Evolutionary conservation across 2,113 vertebrate species (phyloP).

Genomic region (Xiphias gladius): DNA sequence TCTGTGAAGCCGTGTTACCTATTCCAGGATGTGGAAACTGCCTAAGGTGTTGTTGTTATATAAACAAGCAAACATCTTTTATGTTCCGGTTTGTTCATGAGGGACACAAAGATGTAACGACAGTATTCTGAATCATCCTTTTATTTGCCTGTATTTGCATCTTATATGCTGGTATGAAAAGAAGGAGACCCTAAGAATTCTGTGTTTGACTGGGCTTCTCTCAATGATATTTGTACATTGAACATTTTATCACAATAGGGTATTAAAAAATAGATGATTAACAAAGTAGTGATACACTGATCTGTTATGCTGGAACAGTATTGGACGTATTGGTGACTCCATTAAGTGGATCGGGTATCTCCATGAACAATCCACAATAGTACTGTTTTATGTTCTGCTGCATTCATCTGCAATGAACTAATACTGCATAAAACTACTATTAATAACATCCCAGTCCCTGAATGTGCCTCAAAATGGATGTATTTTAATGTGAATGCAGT

Average conservation of each 20-base stretch:
- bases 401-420: neutral
- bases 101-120: slow-evolving; percentile 1
- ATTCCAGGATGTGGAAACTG: slow-evolving; percentile 36
- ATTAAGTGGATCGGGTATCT: neutral
- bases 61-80: slow-evolving; percentile 32
- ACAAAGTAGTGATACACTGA: neutral
- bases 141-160: slow-evolving; percentile 2
- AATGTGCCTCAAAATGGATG: neutral
- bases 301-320: neutral
- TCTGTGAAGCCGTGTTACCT: slow-evolving; percentile 9
- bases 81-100: slow-evolving; percentile 11
- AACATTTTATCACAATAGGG: neutral
- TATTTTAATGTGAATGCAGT: neutral
- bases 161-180: neutral
- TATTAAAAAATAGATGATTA: neutral
- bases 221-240: neutral
- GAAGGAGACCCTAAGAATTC: too few relatives aligned
- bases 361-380: too few relatives aligned
- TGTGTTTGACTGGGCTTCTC: neutral
- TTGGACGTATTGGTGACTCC: neutral
- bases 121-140: slow-evolving; percentile 4
- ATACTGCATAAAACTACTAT: neutral
- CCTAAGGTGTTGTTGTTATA: slow-evolving; percentile 32
- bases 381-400: neutral
- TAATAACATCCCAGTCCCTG: too few relatives aligned